These are phyloP conservation scores for Coccyzus lansbergi DNA, from an alignment of 2,797 vertebrate genomes.

Conservation along the genomic window DNA sequence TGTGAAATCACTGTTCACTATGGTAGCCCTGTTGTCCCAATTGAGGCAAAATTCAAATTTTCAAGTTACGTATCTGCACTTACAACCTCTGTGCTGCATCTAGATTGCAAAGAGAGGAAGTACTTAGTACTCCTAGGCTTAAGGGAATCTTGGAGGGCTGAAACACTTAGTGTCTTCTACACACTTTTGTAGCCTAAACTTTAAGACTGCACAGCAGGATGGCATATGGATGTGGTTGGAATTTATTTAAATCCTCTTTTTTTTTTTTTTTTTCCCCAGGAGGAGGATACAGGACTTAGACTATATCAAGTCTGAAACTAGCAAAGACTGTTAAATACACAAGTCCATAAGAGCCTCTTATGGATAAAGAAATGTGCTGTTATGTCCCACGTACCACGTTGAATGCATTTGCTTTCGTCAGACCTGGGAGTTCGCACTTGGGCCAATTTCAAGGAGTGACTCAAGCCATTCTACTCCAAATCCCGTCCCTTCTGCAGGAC, in stretches of 20 bases:
- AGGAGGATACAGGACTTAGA: background rate
- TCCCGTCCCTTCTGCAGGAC: background rate
- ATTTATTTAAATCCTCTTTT: background rate
- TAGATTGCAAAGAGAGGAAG: background rate
- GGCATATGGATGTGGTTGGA: accelerated
- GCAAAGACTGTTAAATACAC: background rate
- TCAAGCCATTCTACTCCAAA: background rate
- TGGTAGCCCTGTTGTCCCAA: background rate
- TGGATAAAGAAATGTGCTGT: background rate
- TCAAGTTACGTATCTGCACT: background rate
- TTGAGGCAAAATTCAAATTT: background rate
- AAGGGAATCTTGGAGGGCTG: background rate
- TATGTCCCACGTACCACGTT: background rate
- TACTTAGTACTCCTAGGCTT: background rate
- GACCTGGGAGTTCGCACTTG: background rate
- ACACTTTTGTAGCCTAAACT: background rate
- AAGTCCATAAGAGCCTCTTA: background rate
- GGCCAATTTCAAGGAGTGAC: background rate
- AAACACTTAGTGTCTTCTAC: background rate
- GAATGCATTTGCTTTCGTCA: background rate
- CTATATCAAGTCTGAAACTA: background rate
- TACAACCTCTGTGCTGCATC: background rate
- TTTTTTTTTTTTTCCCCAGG: background rate
- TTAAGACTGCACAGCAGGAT: background rate
- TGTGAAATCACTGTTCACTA: background rate